Percentiles rank a stretch among this genome's conserved stretches.
Evolutionary conservation across 1,140 invertebrate genomes (phyloP).

Genomic region (Drosophila gunungcola): DNA sequence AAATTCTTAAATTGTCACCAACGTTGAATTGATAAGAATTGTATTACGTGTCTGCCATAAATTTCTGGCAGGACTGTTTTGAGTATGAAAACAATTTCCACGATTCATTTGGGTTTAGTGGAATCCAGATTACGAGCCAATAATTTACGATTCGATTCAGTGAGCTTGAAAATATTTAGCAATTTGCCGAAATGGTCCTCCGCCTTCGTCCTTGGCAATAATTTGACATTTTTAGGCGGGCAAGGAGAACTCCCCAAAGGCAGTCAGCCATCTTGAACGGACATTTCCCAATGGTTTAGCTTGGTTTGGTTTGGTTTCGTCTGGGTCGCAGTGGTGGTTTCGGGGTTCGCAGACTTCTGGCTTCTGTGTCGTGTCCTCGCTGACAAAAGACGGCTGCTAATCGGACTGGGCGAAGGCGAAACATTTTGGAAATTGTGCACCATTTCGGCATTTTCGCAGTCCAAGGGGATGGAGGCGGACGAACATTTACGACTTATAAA

Average conservation of each 20-base stretch:
- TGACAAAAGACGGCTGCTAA: conserved; percentile 62
- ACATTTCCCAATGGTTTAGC: conserved; percentile 44
- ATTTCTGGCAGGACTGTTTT: background rate
- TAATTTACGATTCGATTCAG: conserved; percentile 68
- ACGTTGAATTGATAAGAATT: background rate
- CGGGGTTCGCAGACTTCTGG: conserved; percentile 12
- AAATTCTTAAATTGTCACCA: no score
- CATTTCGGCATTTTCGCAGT: conserved; percentile 74
- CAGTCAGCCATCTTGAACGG: conserved; percentile 63
- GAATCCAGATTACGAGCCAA: conserved; percentile 52
- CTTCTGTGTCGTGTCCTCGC: conserved; percentile 53
- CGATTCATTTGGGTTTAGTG: conserved; percentile 35
- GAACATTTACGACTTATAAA: conserved; percentile 81
- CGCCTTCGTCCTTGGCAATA: conserved; percentile 60
- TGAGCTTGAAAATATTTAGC: conserved; percentile 76
- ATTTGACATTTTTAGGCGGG: conserved; percentile 49
- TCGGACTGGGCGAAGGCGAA: conserved; percentile 66
- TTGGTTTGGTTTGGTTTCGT: background rate
- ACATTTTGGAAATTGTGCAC: conserved; percentile 78
- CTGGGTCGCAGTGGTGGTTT: conserved; percentile 15
- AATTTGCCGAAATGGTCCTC: conserved; percentile 67
- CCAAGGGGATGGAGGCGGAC: conserved; percentile 32
- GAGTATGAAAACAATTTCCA: conserved; percentile 16
- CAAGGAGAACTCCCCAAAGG: conserved; percentile 44
- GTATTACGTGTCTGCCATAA: background rate